These are phyloP conservation scores for Trichomycterus rosablanca DNA, from an alignment of 2,113 vertebrate genomes.

Conservation along the genomic window DNA sequence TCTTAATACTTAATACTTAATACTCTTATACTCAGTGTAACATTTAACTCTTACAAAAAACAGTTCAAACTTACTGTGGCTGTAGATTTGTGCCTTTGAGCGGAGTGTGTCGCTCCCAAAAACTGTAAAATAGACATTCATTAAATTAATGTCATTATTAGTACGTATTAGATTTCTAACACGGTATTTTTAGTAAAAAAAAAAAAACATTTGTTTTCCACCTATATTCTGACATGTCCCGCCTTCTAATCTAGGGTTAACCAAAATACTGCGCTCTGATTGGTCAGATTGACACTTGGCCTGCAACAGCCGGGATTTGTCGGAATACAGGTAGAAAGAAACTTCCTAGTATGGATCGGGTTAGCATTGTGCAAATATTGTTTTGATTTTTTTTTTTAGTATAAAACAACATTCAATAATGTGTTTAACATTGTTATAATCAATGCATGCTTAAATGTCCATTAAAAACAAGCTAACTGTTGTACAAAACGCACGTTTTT, in stretches of 20 bases:
- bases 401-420: too few species aligned
- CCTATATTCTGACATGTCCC: background rate
- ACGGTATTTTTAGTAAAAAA: too few species aligned
- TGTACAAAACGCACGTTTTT: background rate
- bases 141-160: background rate
- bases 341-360: background rate
- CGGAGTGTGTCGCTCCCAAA: slow-evolving; percentile 52
- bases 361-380: too few species aligned
- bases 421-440: too few species aligned
- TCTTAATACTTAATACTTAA: too few species aligned
- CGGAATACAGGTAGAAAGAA: background rate
- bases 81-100: slow-evolving; percentile 49
- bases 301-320: background rate
- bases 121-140: slow-evolving; percentile 48
- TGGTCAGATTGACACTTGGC: background rate
- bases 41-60: too few species aligned
- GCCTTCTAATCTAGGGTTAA: background rate
- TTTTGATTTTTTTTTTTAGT: too few species aligned
- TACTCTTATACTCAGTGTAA: too few species aligned
- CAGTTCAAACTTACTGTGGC: slow-evolving; percentile 58
- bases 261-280: background rate
- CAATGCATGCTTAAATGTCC: too few species aligned
- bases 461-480: background rate
- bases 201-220: background rate
- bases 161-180: too few species aligned